These are phyloP conservation scores for Cassiopea xamachana DNA, from an alignment of 30 jellyfish, hydroid and myxozoan species.

Conservation along the genomic window DNA sequence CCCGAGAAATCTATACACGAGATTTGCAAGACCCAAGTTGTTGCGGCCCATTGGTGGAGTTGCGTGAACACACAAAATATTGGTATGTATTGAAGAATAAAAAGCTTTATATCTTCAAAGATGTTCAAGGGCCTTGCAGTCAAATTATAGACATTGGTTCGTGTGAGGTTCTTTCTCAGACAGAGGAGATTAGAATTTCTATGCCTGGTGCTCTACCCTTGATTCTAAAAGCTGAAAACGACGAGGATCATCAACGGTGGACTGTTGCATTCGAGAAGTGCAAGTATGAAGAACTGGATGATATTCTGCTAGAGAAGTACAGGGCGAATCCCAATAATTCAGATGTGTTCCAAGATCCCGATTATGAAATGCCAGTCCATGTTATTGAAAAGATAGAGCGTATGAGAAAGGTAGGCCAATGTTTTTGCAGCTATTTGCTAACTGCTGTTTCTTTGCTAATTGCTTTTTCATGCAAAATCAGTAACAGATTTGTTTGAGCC, in stretches of 20 bases:
- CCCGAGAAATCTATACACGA: slow-evolving; percentile 37
- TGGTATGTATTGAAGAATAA: slow-evolving; percentile 85
- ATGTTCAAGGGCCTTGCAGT: slow-evolving; percentile 76
- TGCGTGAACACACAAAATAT: slow-evolving; percentile 61
- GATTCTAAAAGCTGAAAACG: slow-evolving; percentile 81
- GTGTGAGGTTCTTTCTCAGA: slow-evolving; percentile 65
- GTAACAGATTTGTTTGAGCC: too few species aligned
- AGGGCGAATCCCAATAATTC: neutral
- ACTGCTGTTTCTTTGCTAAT: neutral
- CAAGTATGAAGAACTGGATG: slow-evolving; percentile 65
- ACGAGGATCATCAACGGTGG: slow-evolving; percentile 78
- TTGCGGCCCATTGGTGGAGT: slow-evolving; percentile 83
- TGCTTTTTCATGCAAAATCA: too few species aligned
- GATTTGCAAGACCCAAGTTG: slow-evolving; percentile 70
- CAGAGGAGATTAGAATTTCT: slow-evolving; percentile 60
- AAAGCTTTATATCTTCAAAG: slow-evolving; percentile 76
- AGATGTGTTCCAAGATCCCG: slow-evolving; percentile 54
- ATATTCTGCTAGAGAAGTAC: slow-evolving; percentile 21
- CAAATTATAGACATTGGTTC: slow-evolving; percentile 70
- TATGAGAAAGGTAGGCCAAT: slow-evolving; percentile 3
- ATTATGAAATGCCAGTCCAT: slow-evolving; percentile 79
- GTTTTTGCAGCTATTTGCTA: too few species aligned
- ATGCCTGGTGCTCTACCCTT: slow-evolving; percentile 77
- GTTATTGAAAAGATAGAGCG: slow-evolving; percentile 47
- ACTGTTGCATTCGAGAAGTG: slow-evolving; percentile 73